Conservation (phyloP, 2,888 invertebrate genomes). For the Nemurella pictetii region DNA sequence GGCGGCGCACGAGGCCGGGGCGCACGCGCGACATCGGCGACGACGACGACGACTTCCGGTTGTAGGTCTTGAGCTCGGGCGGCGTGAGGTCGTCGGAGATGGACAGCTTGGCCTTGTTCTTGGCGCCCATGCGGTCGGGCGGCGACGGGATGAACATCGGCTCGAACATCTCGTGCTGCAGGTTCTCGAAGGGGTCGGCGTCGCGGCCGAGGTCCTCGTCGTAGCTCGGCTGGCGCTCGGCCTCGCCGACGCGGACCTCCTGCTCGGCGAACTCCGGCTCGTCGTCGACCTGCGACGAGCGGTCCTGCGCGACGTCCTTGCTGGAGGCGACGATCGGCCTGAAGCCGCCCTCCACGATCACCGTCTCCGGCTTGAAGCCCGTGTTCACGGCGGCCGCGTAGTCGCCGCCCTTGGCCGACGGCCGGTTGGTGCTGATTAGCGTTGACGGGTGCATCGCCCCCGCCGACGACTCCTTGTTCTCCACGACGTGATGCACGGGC, state of each 20-base stretch:
- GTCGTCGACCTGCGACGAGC: constrained; percentile 44
- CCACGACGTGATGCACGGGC: constrained; percentile 36
- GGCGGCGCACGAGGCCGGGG: constrained; percentile 53
- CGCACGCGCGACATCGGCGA: constrained; percentile 53
- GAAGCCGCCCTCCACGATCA: constrained; percentile 83
- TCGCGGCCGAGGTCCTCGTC: constrained; percentile 51
- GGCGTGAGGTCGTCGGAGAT: constrained; percentile 33
- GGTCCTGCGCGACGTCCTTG: constrained; percentile 58
- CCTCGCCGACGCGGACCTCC: constrained; percentile 52
- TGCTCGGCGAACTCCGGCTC: constrained; percentile 46
- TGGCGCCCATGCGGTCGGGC: constrained; percentile 58
- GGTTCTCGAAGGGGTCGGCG: constrained; percentile 54
- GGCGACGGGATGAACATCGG: constrained; percentile 83
- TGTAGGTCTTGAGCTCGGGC: constrained; percentile 24
- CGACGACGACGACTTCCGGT: constrained; percentile 52
- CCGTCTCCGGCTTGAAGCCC: constrained; percentile 78
- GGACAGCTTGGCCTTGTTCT: constrained; percentile 48
- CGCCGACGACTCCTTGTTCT: neutral
- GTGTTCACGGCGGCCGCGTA: constrained; percentile 56
- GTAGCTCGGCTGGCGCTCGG: constrained; percentile 57
- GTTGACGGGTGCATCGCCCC: constrained; percentile 1
- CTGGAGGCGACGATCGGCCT: constrained; percentile 69
- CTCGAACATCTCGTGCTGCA: constrained; percentile 65
- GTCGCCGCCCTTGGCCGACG: constrained; percentile 41
- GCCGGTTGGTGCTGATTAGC: constrained; percentile 5